phyloP scores from a whole-genome alignment of 1,140 invertebrate species.

The Elysia chlorotica region DNA sequence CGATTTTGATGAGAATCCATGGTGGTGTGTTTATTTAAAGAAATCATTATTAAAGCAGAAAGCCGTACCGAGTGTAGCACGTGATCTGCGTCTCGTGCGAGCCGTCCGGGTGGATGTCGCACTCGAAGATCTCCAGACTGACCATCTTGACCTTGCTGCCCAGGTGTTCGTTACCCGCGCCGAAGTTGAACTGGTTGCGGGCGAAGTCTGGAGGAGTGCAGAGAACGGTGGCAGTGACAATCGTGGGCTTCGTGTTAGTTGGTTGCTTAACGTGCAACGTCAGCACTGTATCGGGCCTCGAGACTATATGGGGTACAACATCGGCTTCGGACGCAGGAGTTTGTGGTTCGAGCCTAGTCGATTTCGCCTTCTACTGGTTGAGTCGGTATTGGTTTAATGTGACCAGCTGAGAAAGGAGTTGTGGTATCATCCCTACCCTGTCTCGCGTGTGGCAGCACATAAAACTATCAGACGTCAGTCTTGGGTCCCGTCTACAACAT shows the following conservation, averaged over 20 bases:
- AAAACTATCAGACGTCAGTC: no score
- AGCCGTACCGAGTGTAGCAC: conserved; percentile 31
- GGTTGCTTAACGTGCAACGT: no score
- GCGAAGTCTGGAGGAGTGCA: conserved; percentile 29
- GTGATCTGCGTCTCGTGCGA: conserved; percentile 28
- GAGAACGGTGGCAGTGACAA: neutral
- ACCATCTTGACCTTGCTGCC: conserved; percentile 35
- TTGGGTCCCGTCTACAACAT: no score
- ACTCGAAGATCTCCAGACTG: conserved; percentile 23
- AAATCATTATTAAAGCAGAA: neutral
- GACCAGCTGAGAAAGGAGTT: no score
- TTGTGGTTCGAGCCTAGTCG: no score
- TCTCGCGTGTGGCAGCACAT: no score
- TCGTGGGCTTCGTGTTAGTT: no score
- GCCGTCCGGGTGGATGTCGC: conserved; percentile 41
- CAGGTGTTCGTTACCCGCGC: conserved; percentile 29
- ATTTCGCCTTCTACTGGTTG: no score
- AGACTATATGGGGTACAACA: neutral
- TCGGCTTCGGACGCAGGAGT: no score
- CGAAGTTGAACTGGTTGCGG: conserved; percentile 34
- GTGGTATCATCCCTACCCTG: no score
- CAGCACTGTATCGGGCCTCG: neutral
- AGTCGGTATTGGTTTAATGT: no score
- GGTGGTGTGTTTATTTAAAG: neutral
- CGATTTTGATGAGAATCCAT: no score